Evolutionary conservation across 2,113 vertebrate species (phyloP), one percentile per base, ranked within the genome.

Genomic region (Galeopterus variegatus): DNA sequence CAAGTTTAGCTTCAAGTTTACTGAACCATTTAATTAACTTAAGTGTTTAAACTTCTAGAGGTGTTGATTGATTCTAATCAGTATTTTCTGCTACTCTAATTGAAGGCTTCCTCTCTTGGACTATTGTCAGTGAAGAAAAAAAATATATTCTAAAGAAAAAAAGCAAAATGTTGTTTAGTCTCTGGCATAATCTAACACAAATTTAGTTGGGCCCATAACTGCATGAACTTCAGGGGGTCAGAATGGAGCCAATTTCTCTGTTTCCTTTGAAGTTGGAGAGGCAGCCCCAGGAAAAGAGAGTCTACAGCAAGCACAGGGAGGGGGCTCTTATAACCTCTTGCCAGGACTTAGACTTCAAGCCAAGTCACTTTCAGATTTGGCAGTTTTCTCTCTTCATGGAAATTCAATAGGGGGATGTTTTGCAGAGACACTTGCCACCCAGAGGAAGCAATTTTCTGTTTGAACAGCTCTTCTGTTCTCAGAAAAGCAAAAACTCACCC

Each of bases 1-100:
- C 28, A 58, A 98, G 19, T 96, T 95, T 79, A 86, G 28, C 69
- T 93, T 97, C 93, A 96, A 88, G 96, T 97, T 97, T 98, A 98
- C 95, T 95, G 93, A 98, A 94, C 90, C 96, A 88, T 98, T 98
- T 98, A 97, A 98, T 98, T 98, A 98, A 98, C 97, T 96, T 98
- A 97, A 98, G 70, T 97, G 75, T 98, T 98, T 96, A 98, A 97
- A 98, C 95, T 97, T 97, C 85, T 87, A 96, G 88, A 97, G 93
- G 95, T 96, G 94, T 94, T 97, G 97, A 98, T 97, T 97, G 97
- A 98, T 97, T 96, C 96, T 97, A 97, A 97, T 98, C 97, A 97
- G 96, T 93, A 98, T 97, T 97, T 97, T 95, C 96, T 96, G 83
- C 93, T 97, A 90, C 69, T 97, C 54, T 97, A 97, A 98, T 94